Base-by-base conservation (phyloP, 2,888 invertebrate species). In the Plagodis pulveraria region DNA sequence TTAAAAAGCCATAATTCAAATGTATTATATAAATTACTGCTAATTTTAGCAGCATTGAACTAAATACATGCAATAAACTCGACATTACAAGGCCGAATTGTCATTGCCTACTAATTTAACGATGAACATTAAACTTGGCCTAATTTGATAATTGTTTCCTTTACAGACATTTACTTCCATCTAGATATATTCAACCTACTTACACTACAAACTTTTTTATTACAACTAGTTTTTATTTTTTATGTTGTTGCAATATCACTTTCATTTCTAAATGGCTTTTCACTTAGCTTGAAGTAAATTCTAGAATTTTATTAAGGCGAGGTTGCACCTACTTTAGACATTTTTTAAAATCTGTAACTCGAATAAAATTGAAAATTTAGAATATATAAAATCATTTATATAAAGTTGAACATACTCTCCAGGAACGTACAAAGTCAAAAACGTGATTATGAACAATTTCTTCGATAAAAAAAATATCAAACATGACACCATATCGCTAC, bases 101-200 rank as follows among this genome's bases (percentile, higher is more conserved):
- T 51, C 48, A 59, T 62, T 57, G 41, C 33, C 10, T 44, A 58
- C 49, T 56, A 56, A 62, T 58, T 46, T 56, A 62, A 55, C 40
- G 35, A 57, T 42, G 44, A 35, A 55, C 60, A 49, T 64, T 64
- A 56, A 62, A 54, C 59, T 63, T 65, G 68, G 50, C 66, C 68
- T 50, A 45, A 57, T 50, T 68, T 57, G 58, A 51, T 68, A 66
- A 68, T 65, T 66, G 56, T 66, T 68, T 66, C 68, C 68, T 65
- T 56, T 63, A 52, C 52, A 42, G 48, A 35, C 44, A 50, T 58
- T 40, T 51, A 49, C 52, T 53, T 61, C 60, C 56, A 61, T 45
- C 34, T 61, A 49, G 47, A 47, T 48, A 55, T 47, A 49, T 45
- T 50, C 10, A 41, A 53, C 40, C 40, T 35, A 40, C 38, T 48